A percentile compares a stretch with the other conserved stretches of the same genome.
Evolutionary conservation across 1,140 invertebrate genomes (phyloP).

Genomic region (Capitella teleta): DNA sequence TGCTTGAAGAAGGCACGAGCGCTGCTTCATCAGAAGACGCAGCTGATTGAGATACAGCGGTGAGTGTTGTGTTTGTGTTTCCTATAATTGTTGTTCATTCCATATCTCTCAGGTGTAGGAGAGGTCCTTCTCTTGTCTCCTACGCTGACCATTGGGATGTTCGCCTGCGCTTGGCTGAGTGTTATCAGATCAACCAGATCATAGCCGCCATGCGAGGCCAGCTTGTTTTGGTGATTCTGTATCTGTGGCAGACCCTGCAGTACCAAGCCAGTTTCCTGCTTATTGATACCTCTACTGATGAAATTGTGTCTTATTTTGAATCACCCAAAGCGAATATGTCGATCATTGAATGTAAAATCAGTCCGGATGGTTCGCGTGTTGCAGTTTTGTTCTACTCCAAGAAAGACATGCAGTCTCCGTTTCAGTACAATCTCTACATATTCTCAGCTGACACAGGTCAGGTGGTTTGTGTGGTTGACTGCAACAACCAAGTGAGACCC

Average conservation of each 20-base stretch:
- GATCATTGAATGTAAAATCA: conserved; percentile 5
- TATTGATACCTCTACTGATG: neutral
- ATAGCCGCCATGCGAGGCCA: neutral
- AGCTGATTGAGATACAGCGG: conserved; percentile 4
- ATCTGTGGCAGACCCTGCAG: neutral
- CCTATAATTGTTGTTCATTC: neutral
- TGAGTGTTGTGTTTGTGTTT: neutral
- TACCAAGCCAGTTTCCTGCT: conserved; percentile 1
- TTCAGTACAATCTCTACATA: conserved; percentile 14
- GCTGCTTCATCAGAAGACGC: neutral
- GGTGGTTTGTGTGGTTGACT: conserved; percentile 5
- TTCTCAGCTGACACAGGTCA: conserved; percentile 13
- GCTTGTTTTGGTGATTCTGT: neutral
- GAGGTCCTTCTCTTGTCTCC: neutral
- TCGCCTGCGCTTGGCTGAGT: neutral
- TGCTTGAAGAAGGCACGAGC: conserved; percentile 3
- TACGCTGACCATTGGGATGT: neutral
- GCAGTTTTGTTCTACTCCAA: neutral
- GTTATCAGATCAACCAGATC: neutral
- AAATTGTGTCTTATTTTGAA: neutral
- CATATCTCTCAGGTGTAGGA: neutral
- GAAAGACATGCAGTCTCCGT: conserved; percentile 1
- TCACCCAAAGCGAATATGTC: conserved; percentile 4
- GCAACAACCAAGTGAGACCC: conserved; percentile 17
- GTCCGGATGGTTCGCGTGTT: conserved; percentile 1